These are phyloP conservation scores for Drosophila lutescens DNA, from an alignment of 2,888 invertebrate species.

Conservation along the genomic window DNA sequence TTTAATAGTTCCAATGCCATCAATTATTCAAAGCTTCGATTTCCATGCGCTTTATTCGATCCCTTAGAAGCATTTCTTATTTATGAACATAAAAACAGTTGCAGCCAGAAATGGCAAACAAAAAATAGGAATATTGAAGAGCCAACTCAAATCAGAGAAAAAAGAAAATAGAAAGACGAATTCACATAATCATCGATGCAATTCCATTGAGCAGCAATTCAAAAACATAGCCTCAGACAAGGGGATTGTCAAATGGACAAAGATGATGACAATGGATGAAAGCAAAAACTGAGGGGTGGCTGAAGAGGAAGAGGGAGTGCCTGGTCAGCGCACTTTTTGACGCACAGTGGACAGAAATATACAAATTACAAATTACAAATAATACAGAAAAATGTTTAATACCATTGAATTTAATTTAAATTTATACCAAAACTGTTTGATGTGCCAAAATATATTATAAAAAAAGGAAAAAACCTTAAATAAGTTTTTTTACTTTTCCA, in stretches of 20 bases:
- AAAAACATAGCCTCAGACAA: conserved; percentile 66
- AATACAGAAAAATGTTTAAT: too few species aligned
- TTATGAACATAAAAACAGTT: conserved; percentile 65
- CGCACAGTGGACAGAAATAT: conserved; percentile 50
- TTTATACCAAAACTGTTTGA: too few species aligned
- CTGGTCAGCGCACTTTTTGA: conserved; percentile 36
- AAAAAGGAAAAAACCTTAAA: too few species aligned
- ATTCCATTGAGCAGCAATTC: conserved; percentile 79
- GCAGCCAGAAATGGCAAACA: conserved; percentile 35
- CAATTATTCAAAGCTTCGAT: conserved; percentile 78
- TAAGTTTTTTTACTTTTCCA: too few species aligned
- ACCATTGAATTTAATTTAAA: too few species aligned
- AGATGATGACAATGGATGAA: conserved; percentile 57
- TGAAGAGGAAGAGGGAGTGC: conserved; percentile 1
- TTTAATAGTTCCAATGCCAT: conserved; percentile 46
- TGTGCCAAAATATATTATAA: too few species aligned
- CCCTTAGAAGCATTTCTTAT: conserved; percentile 53
- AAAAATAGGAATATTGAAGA: conserved; percentile 43
- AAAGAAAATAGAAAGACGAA: conserved; percentile 44
- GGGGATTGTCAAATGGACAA: conserved; percentile 45
- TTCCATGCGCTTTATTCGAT: conserved; percentile 58
- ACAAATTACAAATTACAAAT: too few species aligned
- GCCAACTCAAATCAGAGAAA: conserved; percentile 45
- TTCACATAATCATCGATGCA: conserved; percentile 80
- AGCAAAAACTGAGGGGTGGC: neutral